Evolutionary conservation across 30 jellyfish, hydroid and myxozoan species (phyloP), one percentile per base, ranked within the genome.

Genomic region (Sanderia malayensis): DNA sequence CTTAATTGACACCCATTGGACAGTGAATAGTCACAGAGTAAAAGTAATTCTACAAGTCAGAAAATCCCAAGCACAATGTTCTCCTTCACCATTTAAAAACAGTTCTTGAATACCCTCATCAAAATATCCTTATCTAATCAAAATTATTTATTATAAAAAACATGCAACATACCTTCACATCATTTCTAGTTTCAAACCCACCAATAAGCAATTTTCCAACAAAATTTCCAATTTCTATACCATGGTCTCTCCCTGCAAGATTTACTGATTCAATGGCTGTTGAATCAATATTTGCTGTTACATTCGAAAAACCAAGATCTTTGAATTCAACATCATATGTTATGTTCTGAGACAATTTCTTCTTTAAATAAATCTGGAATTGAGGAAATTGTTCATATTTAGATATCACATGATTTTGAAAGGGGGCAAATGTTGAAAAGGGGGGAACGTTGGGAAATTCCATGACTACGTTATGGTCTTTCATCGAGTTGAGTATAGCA

Each of bases 141-240:
- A 9, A 20, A 22, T 32, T 13, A 10, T 4, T 10, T 32, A 8
- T 9, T 2, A 22, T 20, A 59, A 20, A 17, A 31, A 62, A 62
- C 32, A 62, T 62, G 31, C 17, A 25, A 0, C 1, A 1, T 66
- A 78, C 89, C 81, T 78, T 53, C 11, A 78, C 89, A 41, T 78
- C 89, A 64, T 31, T 4, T 31, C 32, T 78, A 19, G 6, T 21
- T 19, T 57, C 67, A 78, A 28, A 78, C 26, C 89, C 89, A 44
- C 89, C 89, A 52, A 78, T 33, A 1, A 78, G 61, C 20, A 78
- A 72, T 1, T 46, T 57, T 46, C 89, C 89, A 17, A 20, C 19
- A 19, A 78, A 78, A 25, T 31, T 57, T n/a, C 45, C 69, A 44
- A 78, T 52, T 18, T 32, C 9, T 1, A 78, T 64, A 0, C 75